phyloP scores from a whole-genome alignment of 23 tunicate genomes.

The Aplidium turbinatum region DNA sequence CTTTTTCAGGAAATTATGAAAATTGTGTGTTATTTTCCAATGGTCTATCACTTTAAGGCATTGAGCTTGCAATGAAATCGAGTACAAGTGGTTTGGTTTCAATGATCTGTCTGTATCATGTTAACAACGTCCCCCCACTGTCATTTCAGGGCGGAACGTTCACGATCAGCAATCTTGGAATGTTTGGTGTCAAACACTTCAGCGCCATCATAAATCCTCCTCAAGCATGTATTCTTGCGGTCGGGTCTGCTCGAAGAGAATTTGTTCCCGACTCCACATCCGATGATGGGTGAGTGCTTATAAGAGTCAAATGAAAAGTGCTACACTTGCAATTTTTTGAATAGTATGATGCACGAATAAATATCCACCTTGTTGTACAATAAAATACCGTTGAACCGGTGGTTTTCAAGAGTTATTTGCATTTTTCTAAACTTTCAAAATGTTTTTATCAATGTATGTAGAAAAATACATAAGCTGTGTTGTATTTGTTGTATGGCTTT shows the following conservation, averaged over 20 bases:
- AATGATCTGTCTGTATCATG: not conserved
- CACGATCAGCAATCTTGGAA: constrained; percentile 96
- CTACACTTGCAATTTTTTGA: not conserved
- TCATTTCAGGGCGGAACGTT: constrained; percentile 85
- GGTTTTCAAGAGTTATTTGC: not conserved
- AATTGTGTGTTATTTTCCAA: too few relatives aligned
- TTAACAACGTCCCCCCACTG: not conserved
- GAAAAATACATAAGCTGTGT: not conserved
- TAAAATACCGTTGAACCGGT: not conserved
- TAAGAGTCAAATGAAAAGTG: not conserved
- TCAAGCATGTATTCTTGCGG: constrained; percentile 97
- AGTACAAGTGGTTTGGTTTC: too few relatives aligned
- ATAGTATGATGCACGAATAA: not conserved
- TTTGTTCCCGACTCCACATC: constrained; percentile 56
- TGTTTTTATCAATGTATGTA: not conserved
- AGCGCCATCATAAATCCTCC: constrained; percentile 99
- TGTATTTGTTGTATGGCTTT: not conserved
- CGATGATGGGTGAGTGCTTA: constrained; percentile 41
- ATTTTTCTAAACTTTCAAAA: not conserved
- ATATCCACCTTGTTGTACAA: not conserved
- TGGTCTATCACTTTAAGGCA: too few relatives aligned
- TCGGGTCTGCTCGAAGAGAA: constrained; percentile 82
- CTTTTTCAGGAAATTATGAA: too few relatives aligned
- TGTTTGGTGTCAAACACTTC: constrained; percentile 98
- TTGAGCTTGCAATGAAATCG: too few relatives aligned